Conservation (phyloP, 53 echinoderm and acorn worm genomes). For the Glandiceps talaboti region DNA sequence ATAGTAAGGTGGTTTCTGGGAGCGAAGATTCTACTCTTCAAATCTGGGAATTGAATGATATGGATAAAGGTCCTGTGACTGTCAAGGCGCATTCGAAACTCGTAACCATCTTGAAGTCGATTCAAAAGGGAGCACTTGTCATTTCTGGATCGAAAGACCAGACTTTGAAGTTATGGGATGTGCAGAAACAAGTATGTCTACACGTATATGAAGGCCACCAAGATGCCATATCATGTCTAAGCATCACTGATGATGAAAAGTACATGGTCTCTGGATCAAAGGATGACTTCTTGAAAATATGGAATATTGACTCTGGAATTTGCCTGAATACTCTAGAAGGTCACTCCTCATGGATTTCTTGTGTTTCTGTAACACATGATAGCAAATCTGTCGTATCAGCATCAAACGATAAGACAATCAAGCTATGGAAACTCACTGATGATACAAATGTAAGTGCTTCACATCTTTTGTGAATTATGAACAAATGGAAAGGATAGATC, state of each 20-base stretch:
- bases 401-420: slow-evolving; percentile 78
- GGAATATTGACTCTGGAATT: slow-evolving; percentile 21
- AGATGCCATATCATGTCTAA: slow-evolving; percentile 33
- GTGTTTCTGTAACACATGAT: slow-evolving; percentile 30
- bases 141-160: neutral
- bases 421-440: slow-evolving; percentile 56
- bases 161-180: neutral
- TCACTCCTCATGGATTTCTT: slow-evolving; percentile 89
- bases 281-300: slow-evolving; percentile 66
- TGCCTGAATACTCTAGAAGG: slow-evolving; percentile 59
- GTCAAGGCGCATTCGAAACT: neutral
- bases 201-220: slow-evolving; percentile 25
- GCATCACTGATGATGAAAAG: slow-evolving; percentile 7
- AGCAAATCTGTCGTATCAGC: slow-evolving; percentile 36
- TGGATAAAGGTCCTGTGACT: neutral
- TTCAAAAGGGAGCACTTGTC: neutral
- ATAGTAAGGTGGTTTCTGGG: neutral
- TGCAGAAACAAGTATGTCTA: neutral
- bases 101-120: neutral
- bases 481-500: too few species aligned
- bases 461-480: too few species aligned
- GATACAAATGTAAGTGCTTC: slow-evolving; percentile 6
- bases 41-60: neutral
- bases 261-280: slow-evolving; percentile 52
- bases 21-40: neutral